Evolutionary conservation across 1,140 invertebrate genomes (phyloP), one percentile per base, ranked within the genome.

Genomic region (Pachypeltis micranthus): DNA sequence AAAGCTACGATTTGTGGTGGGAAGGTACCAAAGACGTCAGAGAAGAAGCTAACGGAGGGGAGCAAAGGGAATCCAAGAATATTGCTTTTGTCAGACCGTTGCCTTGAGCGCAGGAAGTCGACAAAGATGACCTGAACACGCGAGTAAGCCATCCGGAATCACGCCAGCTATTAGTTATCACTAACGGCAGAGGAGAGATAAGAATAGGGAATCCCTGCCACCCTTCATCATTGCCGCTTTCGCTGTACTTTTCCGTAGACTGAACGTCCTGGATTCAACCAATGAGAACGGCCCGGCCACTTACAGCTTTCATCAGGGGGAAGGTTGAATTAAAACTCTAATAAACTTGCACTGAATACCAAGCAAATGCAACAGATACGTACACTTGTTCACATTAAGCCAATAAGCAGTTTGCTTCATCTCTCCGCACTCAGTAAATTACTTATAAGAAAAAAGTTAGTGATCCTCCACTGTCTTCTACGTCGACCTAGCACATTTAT

Each of bases 121-220:
- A 51, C 47, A 51, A 51, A 51, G 47, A 51, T 51, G 47, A 51
- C 47, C 47, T 51, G 23, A 51, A 21, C 47, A 51, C 47, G 47
- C 47, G 47, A 51, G 47, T 51, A 51, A 51, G 47, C 47, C 47
- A 51, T 51, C 47, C 47, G 47, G 47, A 51, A 51, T 51, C 47
- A 51, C 47, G 47, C 23, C 47, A 51, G 47, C 47, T 51, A 51
- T 51, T 51, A 51, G 12, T 51, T 51, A 51, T 51, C 47, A 51
- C 47, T 51, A 51, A 51, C 47, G 47, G 47, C 47, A 51, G n/a
- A 7, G 47, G 7, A 21, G 23, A 51, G 47, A 51, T 51, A 51
- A n/a, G n/a, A n/a, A n/a, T n/a, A n/a, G n/a, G 47, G 47, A n/a
- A 21, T 51, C 7, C 47, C 47, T 21, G 47, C 47, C 12, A 10